Evolutionary conservation across 2,888 invertebrate genomes (phyloP).

Genomic region (Chrysodeixis includens): DNA sequence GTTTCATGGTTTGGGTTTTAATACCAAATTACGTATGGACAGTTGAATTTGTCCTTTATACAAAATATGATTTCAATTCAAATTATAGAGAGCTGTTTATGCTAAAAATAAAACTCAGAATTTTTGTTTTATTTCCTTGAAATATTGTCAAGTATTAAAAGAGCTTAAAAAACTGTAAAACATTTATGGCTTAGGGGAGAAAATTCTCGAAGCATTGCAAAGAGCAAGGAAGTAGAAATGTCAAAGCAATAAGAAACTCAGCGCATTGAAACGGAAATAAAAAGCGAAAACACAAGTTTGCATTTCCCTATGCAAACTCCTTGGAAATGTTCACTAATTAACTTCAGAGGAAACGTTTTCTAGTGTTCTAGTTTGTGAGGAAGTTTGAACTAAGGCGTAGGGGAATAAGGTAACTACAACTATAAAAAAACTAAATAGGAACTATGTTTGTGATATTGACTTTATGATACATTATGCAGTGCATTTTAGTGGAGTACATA

Average conservation of each 20-base stretch:
- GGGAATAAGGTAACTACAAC: neutral
- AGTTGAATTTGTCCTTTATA: too few species aligned
- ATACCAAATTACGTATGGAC: too few species aligned
- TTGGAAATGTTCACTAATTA: constrained; percentile 44
- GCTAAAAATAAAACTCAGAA: too few species aligned
- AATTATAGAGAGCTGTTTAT: too few species aligned
- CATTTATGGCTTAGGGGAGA: neutral
- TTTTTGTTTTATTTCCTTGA: neutral
- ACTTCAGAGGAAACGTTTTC: constrained; percentile 26
- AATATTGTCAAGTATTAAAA: neutral
- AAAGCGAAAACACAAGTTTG: constrained; percentile 26
- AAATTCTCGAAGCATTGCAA: neutral
- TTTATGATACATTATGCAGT: neutral
- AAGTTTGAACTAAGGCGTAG: neutral
- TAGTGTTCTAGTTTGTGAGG: constrained; percentile 10
- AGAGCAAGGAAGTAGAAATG: constrained; percentile 8
- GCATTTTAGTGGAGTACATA: too few species aligned
- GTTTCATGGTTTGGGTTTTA: too few species aligned
- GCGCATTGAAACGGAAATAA: constrained; percentile 27
- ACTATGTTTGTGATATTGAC: neutral
- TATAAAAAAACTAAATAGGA: neutral
- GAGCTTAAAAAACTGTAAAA: neutral
- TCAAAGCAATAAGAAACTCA: constrained; percentile 13
- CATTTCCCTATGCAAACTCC: constrained; percentile 22
- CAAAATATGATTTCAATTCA: too few species aligned